Evolutionary conservation across 2,888 invertebrate species (phyloP).

Genomic region (Loripinus fragilis): DNA sequence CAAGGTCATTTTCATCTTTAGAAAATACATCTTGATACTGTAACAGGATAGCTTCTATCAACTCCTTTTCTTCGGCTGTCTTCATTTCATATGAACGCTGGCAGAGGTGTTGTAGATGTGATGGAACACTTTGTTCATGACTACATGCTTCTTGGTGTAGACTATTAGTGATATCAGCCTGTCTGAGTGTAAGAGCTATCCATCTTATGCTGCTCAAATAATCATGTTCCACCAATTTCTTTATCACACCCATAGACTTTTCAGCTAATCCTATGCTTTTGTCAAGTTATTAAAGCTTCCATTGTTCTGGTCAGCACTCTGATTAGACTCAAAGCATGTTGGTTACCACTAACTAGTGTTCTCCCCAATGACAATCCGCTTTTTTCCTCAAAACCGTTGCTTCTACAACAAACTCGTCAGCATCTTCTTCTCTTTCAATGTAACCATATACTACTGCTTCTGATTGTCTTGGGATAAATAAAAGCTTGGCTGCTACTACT

Average conservation of each 20-base stretch:
- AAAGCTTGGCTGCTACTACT: constrained; percentile 24
- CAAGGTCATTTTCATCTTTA: constrained; percentile 38
- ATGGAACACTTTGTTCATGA: not conserved
- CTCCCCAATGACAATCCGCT: not conserved
- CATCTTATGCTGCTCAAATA: too few relatives aligned
- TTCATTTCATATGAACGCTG: not conserved
- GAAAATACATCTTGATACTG: constrained; percentile 31
- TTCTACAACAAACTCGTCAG: constrained; percentile 13
- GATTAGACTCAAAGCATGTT: not conserved
- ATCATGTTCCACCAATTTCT: too few relatives aligned
- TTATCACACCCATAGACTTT: not conserved
- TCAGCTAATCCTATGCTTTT: not conserved
- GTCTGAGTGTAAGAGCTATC: too few relatives aligned
- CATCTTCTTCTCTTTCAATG: constrained; percentile 7
- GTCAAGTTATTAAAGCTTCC: not conserved
- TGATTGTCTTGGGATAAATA: not conserved
- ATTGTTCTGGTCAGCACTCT: not conserved
- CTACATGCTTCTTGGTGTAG: not conserved
- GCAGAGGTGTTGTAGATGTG: not conserved
- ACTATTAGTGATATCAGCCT: not conserved
- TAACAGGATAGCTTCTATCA: constrained; percentile 7
- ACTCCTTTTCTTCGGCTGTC: too few relatives aligned
- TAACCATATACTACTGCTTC: constrained; percentile 28
- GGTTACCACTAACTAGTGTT: constrained; percentile 17
- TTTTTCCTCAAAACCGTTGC: constrained; percentile 18